These are phyloP conservation scores for Simalia tracyae DNA, from an alignment of 2,797 vertebrate species.

Conservation along the genomic window DNA sequence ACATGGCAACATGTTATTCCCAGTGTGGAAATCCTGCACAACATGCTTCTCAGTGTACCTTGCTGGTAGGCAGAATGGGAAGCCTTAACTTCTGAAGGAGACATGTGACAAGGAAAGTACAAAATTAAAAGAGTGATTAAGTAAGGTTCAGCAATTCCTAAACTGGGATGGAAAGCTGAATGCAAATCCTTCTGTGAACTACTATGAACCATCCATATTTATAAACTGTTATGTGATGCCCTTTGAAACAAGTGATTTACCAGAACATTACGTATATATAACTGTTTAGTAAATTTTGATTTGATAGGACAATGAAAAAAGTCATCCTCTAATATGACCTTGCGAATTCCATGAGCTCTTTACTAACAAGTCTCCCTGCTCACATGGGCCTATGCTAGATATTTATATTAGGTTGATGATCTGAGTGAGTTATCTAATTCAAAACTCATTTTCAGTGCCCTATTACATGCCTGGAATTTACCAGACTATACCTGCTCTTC, in stretches of 20 bases:
- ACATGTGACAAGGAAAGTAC: background rate
- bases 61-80: background rate
- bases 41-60: background rate
- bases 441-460: background rate
- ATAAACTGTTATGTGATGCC: background rate
- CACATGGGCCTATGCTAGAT: background rate
- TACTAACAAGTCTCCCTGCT: background rate
- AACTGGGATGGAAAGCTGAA: background rate
- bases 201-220: no score
- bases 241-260: background rate
- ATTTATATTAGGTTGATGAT: background rate
- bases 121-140: background rate
- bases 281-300: background rate
- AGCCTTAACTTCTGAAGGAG: background rate
- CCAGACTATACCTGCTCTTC: background rate
- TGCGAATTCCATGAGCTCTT: background rate
- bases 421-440: background rate
- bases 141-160: background rate
- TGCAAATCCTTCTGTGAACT: background rate
- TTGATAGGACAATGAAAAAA: background rate
- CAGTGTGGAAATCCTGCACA: background rate
- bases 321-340: background rate
- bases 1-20: background rate
- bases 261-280: background rate
- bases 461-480: background rate